Percentiles rank a stretch among this genome's conserved stretches.
phyloP scores from a whole-genome alignment of 2,888 invertebrate species.

The Lottia gigantea region DNA sequence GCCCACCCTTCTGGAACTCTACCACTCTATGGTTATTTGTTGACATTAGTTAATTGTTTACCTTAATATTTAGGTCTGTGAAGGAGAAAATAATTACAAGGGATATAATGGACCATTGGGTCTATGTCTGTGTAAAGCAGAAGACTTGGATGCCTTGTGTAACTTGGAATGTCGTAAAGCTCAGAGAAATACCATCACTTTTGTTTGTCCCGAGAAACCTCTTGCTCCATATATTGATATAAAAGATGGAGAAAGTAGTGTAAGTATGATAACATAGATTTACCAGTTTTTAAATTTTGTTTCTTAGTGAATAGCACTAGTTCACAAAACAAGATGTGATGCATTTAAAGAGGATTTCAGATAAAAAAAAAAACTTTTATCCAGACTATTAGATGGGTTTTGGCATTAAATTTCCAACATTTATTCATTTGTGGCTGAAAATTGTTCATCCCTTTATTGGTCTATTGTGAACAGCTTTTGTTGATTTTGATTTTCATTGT shows the following conservation, averaged over 20 bases:
- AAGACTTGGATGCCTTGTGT: slow-evolving; percentile 60
- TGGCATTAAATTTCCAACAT: too few species aligned
- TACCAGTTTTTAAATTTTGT: too few species aligned
- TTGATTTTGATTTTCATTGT: slow-evolving; percentile 12
- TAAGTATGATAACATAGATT: slow-evolving; percentile 24
- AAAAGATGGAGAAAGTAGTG: slow-evolving; percentile 35
- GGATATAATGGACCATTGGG: slow-evolving; percentile 49
- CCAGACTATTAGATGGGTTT: too few species aligned
- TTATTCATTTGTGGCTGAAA: too few species aligned
- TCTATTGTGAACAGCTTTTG: too few species aligned
- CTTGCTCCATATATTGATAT: slow-evolving; percentile 49
- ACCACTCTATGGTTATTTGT: too few species aligned
- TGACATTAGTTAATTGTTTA: neutral
- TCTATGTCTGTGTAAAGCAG: slow-evolving; percentile 56
- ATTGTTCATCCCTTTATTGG: too few species aligned
- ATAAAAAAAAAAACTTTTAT: too few species aligned
- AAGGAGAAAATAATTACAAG: slow-evolving; percentile 36
- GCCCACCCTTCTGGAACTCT: too few species aligned
- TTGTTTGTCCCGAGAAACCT: slow-evolving; percentile 53
- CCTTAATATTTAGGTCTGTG: slow-evolving; percentile 47
- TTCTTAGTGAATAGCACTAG: too few species aligned
- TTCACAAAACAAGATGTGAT: too few species aligned
- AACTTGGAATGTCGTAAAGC: slow-evolving; percentile 52
- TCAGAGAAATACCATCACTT: slow-evolving; percentile 42
- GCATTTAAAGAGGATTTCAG: too few species aligned